phyloP scores from a whole-genome alignment of 1,140 invertebrate genomes.

The Himalopsyche phryganea region DNA sequence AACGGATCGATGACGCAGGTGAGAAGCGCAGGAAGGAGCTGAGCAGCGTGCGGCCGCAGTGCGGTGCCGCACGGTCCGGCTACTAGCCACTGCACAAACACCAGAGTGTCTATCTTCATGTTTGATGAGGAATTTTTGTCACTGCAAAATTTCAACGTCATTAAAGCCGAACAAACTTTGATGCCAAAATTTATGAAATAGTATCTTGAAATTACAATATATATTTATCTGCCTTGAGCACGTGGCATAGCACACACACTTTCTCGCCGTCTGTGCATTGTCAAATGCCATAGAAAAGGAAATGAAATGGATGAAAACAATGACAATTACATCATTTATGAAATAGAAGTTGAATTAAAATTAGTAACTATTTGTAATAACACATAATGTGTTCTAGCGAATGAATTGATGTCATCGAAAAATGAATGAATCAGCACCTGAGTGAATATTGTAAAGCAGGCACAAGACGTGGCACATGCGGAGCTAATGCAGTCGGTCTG shows the following conservation, averaged over 20 bases:
- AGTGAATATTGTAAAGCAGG: conserved; percentile 90
- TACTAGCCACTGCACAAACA: conserved; percentile 87
- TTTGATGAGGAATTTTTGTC: conserved; percentile 95
- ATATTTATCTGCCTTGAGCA: conserved; percentile 3
- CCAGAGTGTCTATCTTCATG: conserved; percentile 97
- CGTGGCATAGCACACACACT: not conserved
- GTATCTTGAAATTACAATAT: conserved; percentile 1
- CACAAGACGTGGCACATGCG: conserved; percentile 81
- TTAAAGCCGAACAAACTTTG: not conserved
- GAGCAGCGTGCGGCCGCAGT: conserved; percentile 71
- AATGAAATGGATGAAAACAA: too few relatives aligned
- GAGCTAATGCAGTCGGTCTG: conserved; percentile 81
- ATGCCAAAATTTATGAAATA: not conserved
- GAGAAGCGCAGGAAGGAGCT: conserved; percentile 85
- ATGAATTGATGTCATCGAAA: too few relatives aligned
- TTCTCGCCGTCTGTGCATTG: not conserved
- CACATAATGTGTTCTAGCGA: too few relatives aligned
- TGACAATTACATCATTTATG: too few relatives aligned
- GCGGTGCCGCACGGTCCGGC: conserved; percentile 63
- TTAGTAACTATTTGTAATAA: too few relatives aligned
- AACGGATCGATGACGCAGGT: conserved; percentile 89
- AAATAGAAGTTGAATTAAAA: too few relatives aligned
- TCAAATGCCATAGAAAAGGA: too few relatives aligned
- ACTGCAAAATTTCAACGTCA: conserved; percentile 43
- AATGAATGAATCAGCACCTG: too few relatives aligned